Conservation (phyloP, 37 sponge, comb jelly and placozoan genomes). For the Oscarella lobularis region DNA sequence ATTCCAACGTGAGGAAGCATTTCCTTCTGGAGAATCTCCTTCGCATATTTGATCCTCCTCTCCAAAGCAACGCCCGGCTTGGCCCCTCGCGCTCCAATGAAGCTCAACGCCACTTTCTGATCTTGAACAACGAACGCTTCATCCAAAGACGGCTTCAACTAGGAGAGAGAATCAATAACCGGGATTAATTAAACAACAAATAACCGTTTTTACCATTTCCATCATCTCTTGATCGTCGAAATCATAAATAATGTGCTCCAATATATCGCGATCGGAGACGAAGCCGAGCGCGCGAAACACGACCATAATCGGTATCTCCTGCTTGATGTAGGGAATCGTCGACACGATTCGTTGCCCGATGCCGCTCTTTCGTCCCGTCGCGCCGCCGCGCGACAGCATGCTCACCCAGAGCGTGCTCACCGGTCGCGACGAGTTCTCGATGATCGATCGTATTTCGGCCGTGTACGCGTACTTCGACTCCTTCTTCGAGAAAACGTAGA, state of each 20-base stretch:
- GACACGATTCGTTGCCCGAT: constrained; percentile 93
- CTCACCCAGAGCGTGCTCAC: constrained; percentile 97
- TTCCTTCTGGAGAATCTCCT: constrained; percentile 98
- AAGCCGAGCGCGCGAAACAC: constrained; percentile 98
- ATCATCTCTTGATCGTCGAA: constrained; percentile 98
- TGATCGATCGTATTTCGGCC: constrained; percentile 96
- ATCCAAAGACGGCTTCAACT: constrained; percentile 97
- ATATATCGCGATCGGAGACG: constrained; percentile 96
- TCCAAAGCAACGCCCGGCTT: constrained; percentile 93
- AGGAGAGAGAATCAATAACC: background rate
- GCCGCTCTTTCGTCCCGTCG: constrained; percentile 65
- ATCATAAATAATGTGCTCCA: constrained; percentile 99
- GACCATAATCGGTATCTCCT: constrained; percentile 98
- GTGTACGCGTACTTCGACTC: constrained; percentile 96
- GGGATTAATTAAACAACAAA: background rate
- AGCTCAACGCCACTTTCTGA: constrained; percentile 95
- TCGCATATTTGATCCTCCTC: constrained; percentile 95
- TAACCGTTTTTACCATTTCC: constrained; percentile 68
- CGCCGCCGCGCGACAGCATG: constrained; percentile 86
- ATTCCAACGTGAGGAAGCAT: constrained; percentile 99
- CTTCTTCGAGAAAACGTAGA: constrained; percentile 96
- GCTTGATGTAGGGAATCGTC: constrained; percentile 92
- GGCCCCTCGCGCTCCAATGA: constrained; percentile 93
- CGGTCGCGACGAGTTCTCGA: constrained; percentile 98
- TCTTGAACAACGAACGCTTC: constrained; percentile 99